Percentiles rank a stretch among this genome's conserved stretches.
These are phyloP conservation scores for Buathra laborator DNA, from an alignment of 2,888 invertebrate genomes.

Conservation along the genomic window DNA sequence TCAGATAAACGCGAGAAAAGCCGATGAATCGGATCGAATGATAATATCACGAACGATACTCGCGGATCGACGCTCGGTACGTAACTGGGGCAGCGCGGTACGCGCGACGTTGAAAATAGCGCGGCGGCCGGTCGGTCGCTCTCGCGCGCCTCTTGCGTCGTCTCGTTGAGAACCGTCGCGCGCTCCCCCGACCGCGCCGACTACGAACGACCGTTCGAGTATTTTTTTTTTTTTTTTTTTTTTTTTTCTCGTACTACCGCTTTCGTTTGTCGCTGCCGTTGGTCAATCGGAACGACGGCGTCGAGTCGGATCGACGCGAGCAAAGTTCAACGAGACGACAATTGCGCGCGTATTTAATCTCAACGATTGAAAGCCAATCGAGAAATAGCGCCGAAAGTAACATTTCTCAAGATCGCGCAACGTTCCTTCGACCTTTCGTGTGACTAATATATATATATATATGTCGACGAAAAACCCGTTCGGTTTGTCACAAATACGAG, in stretches of 20 bases:
- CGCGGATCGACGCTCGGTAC: conserved; percentile 77
- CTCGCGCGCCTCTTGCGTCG: background rate
- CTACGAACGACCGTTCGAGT: background rate
- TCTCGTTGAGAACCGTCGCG: background rate
- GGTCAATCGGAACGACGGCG: no score
- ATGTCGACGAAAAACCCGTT: background rate
- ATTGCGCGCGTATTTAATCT: no score
- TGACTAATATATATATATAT: background rate
- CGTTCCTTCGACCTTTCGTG: background rate
- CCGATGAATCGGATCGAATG: background rate
- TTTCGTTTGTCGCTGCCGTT: no score
- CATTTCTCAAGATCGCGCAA: background rate
- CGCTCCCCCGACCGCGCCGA: background rate
- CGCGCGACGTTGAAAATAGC: conserved; percentile 81
- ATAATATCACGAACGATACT: conserved; percentile 45
- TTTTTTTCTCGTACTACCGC: no score
- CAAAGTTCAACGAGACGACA: no score
- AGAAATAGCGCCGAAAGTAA: background rate
- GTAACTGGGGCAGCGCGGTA: conserved; percentile 81
- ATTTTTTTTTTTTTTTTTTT: background rate
- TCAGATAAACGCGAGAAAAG: background rate
- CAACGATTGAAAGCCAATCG: background rate
- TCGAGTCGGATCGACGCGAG: no score
- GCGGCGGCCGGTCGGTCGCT: conserved; percentile 65
- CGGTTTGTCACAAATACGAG: background rate